Evolutionary conservation across 2,113 vertebrate genomes (phyloP).

Genomic region (Orcinus orca): DNA sequence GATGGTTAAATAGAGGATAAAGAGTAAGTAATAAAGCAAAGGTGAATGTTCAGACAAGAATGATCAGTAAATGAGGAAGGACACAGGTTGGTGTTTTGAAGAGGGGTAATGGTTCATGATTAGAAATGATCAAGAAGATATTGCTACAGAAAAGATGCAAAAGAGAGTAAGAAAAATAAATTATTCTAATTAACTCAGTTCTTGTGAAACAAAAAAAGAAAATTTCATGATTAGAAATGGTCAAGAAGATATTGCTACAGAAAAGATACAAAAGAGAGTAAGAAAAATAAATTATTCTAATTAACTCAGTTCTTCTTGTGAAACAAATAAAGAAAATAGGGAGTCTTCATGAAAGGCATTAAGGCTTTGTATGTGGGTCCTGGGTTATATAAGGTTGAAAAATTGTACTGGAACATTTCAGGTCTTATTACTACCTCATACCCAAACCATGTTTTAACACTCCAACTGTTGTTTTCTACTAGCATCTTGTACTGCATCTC

Average conservation of each 20-base stretch:
- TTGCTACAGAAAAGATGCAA: background rate
- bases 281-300: conserved; percentile 1
- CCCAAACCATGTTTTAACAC: background rate
- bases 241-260: background rate
- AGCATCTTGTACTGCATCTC: background rate
- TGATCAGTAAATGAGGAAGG: background rate
- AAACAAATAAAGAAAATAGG: background rate
- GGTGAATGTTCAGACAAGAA: conserved; percentile 41
- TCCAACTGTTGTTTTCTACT: background rate
- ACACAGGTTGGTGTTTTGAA: conserved; percentile 36
- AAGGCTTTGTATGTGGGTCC: background rate
- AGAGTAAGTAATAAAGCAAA: conserved; percentile 60
- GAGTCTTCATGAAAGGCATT: conserved; percentile 5
- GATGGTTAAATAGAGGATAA: conserved; percentile 36
- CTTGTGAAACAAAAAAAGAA: background rate
- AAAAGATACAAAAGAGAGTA: background rate
- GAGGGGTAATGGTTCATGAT: conserved; percentile 23
- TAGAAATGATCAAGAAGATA: conserved; percentile 32
- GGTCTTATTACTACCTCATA: background rate
- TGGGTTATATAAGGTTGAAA: conserved; percentile 34
- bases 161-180: background rate
- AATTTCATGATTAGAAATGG: conserved; percentile 41
- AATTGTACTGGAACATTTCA: background rate
- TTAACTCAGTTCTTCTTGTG: background rate
- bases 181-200: background rate